Evolutionary conservation across 2,797 vertebrate species (phyloP).

Genomic region (Spea hammondii): DNA sequence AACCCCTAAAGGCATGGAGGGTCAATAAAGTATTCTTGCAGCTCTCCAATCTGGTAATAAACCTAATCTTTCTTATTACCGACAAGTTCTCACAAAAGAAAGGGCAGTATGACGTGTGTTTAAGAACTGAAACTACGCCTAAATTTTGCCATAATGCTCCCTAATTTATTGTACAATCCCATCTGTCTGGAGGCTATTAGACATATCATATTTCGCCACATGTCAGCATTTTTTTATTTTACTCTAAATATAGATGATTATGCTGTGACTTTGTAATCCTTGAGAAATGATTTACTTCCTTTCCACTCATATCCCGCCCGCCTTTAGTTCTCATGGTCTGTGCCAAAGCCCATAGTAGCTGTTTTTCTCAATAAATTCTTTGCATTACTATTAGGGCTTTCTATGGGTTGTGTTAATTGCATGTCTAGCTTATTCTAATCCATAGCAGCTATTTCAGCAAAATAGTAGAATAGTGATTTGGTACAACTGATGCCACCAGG

Average conservation of each 20-base stretch:
- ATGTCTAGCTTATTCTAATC: neutral
- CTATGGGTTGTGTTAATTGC: neutral
- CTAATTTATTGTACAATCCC: slow-evolving; percentile 22
- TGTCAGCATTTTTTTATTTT: slow-evolving; percentile 45
- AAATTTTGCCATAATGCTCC: neutral
- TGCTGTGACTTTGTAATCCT: slow-evolving; percentile 26
- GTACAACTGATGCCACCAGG: neutral
- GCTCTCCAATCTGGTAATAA: no score
- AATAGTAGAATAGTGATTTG: neutral
- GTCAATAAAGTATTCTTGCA: no score
- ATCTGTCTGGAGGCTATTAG: slow-evolving; percentile 29
- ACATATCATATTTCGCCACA: slow-evolving; percentile 20
- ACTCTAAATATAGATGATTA: slow-evolving; percentile 32
- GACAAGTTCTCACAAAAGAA: slow-evolving; percentile 30
- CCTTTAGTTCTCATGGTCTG: slow-evolving; percentile 41
- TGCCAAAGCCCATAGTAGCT: slow-evolving; percentile 25
- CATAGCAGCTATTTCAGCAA: neutral
- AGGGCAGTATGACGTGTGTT: slow-evolving; percentile 4
- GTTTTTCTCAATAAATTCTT: neutral
- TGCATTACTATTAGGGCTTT: neutral
- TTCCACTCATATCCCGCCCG: slow-evolving; percentile 36
- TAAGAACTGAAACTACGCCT: slow-evolving; percentile 8
- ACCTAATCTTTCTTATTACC: no score
- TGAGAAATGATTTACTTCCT: slow-evolving; percentile 27
- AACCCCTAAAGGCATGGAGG: no score